Conservation (phyloP, 1,140 invertebrate species). For the Cecropterus lyciades region DNA sequence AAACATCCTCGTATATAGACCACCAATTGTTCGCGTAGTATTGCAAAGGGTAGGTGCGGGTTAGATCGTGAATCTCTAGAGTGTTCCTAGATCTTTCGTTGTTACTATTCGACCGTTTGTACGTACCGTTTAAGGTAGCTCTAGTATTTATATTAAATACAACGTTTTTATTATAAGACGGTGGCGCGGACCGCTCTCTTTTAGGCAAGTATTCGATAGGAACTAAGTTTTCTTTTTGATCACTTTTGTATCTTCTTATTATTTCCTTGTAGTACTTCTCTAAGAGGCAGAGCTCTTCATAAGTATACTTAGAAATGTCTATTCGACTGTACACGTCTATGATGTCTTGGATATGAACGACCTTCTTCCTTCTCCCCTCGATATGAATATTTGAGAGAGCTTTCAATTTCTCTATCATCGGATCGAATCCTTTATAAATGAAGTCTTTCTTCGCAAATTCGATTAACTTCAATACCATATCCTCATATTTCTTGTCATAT, state of each 20-base stretch:
- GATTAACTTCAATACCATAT: slow-evolving; percentile 76
- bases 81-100: slow-evolving; percentile 54
- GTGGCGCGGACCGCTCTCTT: slow-evolving; percentile 47
- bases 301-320: slow-evolving; percentile 69
- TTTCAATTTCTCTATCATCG: slow-evolving; percentile 76
- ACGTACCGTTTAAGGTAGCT: slow-evolving; percentile 43
- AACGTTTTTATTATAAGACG: slow-evolving; percentile 54
- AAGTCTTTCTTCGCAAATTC: slow-evolving; percentile 79
- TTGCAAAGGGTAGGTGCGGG: slow-evolving; percentile 70
- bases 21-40: slow-evolving; percentile 84
- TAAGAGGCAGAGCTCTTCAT: slow-evolving; percentile 71
- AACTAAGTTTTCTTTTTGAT: slow-evolving; percentile 66
- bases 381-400: slow-evolving; percentile 67
- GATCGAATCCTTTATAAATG: slow-evolving; percentile 82
- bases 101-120: slow-evolving; percentile 46
- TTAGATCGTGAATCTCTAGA: slow-evolving; percentile 70
- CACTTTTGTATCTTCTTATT: slow-evolving; percentile 68
- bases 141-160: slow-evolving; percentile 53
- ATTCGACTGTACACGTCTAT: slow-evolving; percentile 70
- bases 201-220: slow-evolving; percentile 42
- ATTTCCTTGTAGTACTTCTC: slow-evolving; percentile 78
- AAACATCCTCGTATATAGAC: slow-evolving; percentile 79
- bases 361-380: slow-evolving; percentile 60
- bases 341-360: slow-evolving; percentile 66
- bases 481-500: slow-evolving; percentile 78